Conservation (phyloP, 2,113 vertebrate genomes). For the Xiphias gladius region DNA sequence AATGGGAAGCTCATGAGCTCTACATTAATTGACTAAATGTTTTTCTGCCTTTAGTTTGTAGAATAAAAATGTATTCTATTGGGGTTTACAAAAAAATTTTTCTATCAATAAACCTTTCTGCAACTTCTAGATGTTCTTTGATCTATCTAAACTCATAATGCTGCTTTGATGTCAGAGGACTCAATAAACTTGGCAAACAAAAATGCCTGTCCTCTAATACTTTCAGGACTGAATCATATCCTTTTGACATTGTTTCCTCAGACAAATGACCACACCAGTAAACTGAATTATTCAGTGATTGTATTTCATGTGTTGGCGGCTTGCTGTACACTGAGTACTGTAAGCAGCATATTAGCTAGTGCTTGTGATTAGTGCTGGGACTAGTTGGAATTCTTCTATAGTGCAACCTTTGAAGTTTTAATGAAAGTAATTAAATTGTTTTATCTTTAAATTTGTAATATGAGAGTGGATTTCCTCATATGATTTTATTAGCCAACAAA, state of each 20-base stretch:
- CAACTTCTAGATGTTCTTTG: not conserved
- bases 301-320: slow-evolving; percentile 9
- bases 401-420: not conserved
- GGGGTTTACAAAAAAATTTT: too few relatives aligned
- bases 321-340: not conserved
- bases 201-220: not conserved
- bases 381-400: not conserved
- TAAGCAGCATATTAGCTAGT: not conserved
- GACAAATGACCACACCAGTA: slow-evolving; percentile 13
- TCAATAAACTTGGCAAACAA: too few relatives aligned
- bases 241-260: not conserved
- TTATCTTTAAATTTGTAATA: not conserved
- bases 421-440: not conserved
- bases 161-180: slow-evolving; percentile 11
- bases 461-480: not conserved
- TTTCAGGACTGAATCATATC: not conserved
- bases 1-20: not conserved
- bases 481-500: not conserved
- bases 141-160: not conserved
- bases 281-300: slow-evolving; percentile 28
- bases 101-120: not conserved
- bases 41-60: not conserved
- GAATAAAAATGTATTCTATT: not conserved
- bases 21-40: not conserved
- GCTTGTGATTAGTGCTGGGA: not conserved